Percentiles rank a stretch among this genome's conserved stretches.
Evolutionary conservation across 2,797 vertebrate species (phyloP).

Genomic region (Halcyon leucocephala): DNA sequence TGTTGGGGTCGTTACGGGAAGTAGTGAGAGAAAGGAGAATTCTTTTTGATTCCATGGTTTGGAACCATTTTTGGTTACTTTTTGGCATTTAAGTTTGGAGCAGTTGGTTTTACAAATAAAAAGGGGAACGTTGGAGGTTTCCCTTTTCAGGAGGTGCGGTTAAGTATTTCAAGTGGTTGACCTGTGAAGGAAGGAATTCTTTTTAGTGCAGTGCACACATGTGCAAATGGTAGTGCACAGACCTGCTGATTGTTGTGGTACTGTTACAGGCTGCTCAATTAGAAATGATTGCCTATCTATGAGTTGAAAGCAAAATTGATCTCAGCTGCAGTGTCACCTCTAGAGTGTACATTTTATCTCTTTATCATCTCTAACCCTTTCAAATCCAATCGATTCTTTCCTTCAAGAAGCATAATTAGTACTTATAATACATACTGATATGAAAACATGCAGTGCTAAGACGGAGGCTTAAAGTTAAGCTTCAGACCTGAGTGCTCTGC

Average conservation of each 20-base stretch:
- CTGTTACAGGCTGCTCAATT: background rate
- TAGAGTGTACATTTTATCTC: constrained; percentile 57
- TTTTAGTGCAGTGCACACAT: background rate
- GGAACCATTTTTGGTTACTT: background rate
- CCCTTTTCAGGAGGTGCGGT: background rate
- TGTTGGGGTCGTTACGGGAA: background rate
- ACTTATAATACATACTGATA: constrained; percentile 18
- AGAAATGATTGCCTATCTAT: constrained; percentile 19
- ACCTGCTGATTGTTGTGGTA: background rate
- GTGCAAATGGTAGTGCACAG: background rate
- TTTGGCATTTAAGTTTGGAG: background rate
- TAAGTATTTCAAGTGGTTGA: background rate
- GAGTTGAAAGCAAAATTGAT: constrained; percentile 60
- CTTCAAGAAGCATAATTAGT: constrained; percentile 45
- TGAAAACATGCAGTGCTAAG: background rate
- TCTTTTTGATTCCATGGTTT: background rate
- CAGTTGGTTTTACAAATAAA: background rate
- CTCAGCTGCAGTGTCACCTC: constrained; percentile 41
- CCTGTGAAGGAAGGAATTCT: background rate
- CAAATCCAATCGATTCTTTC: constrained; percentile 40
- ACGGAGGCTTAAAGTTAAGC: background rate
- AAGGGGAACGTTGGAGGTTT: background rate
- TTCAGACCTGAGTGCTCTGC: background rate
- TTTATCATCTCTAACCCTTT: constrained; percentile 69
- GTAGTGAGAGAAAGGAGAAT: background rate